phyloP scores from a whole-genome alignment of 2,113 vertebrate genomes.

The Vireo altiloquus region DNA sequence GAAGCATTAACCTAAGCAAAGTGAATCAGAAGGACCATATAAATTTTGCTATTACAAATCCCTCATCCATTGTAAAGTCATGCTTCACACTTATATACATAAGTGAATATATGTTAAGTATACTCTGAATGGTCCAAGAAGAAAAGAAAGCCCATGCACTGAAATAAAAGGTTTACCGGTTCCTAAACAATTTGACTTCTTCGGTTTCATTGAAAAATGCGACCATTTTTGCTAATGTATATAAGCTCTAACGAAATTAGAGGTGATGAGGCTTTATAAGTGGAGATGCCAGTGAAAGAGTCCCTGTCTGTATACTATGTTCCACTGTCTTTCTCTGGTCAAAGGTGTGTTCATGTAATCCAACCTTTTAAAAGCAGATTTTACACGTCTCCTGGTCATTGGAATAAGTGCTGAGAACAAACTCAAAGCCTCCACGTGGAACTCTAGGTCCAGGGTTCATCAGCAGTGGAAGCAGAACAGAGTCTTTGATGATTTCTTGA shows the following conservation, averaged over 20 bases:
- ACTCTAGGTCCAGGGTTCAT: background rate
- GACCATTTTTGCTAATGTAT: background rate
- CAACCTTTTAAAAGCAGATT: background rate
- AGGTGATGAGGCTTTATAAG: background rate
- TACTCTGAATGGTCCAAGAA: background rate
- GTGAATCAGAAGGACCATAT: background rate
- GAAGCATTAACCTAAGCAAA: background rate
- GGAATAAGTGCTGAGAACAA: background rate
- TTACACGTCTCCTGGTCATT: accelerated
- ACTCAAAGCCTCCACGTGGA: background rate
- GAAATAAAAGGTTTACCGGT: background rate
- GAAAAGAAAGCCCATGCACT: background rate
- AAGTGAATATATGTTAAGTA: background rate
- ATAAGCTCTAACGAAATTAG: background rate
- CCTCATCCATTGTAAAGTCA: background rate
- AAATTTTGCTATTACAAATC: background rate
- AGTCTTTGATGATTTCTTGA: background rate
- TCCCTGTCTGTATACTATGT: background rate
- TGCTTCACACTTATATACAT: background rate
- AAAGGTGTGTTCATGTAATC: background rate
- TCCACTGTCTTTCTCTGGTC: background rate
- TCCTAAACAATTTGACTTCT: background rate
- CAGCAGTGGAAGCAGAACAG: background rate
- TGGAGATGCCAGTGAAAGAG: background rate
- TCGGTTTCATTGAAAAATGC: background rate